Evolutionary conservation across 2,888 invertebrate species (phyloP).

Genomic region (Ochlodes sylvanus): DNA sequence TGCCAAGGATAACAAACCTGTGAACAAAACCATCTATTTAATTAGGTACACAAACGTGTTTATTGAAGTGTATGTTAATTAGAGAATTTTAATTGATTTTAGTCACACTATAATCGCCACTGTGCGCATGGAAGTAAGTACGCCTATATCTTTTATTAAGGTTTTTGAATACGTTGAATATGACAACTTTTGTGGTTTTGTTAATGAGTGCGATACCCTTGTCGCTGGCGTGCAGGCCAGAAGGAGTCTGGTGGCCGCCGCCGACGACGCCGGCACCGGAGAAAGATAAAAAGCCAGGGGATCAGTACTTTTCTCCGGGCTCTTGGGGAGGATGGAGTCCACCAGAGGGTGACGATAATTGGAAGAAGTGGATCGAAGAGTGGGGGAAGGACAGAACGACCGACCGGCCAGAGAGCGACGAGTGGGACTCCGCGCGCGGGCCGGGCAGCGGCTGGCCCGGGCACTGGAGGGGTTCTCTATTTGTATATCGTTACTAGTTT

Average conservation of each 20-base stretch:
- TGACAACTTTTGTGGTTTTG: not conserved
- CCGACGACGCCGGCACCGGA: not conserved
- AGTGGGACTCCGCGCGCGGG: constrained; percentile 13
- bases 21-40: too few relatives aligned
- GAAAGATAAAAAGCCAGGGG: not conserved
- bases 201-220: not conserved
- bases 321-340: constrained; percentile 37
- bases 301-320: constrained; percentile 9
- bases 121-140: too few relatives aligned
- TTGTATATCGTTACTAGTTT: not conserved
- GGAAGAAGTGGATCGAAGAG: constrained; percentile 30
- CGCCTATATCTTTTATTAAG: too few relatives aligned
- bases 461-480: constrained; percentile 33
- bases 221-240: not conserved
- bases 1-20: too few relatives aligned
- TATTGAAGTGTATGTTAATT: not conserved
- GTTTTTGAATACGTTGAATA: not conserved
- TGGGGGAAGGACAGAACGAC: constrained; percentile 18
- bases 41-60: not conserved
- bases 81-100: constrained; percentile 10
- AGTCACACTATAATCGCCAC: not conserved
- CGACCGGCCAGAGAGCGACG: constrained; percentile 32
- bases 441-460: constrained; percentile 37
- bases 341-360: constrained; percentile 17
- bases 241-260: not conserved